Conservation (phyloP, 2,113 vertebrate species). For the Anser brachyrhynchus region DNA sequence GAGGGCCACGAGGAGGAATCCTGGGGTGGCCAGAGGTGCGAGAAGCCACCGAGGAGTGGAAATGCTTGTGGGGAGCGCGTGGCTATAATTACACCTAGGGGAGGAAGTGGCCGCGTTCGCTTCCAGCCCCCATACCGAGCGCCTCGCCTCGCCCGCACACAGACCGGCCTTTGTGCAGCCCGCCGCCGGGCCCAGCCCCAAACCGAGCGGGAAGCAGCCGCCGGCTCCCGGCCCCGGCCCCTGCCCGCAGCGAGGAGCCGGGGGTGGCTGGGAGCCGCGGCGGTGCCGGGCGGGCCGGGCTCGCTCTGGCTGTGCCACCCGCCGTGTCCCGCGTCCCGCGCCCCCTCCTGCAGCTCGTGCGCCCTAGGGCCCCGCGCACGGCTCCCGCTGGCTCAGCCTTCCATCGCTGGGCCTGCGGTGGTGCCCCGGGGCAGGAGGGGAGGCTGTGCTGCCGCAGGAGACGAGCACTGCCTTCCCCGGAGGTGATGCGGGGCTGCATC, state of each 20-base stretch:
- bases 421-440: background rate
- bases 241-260: background rate
- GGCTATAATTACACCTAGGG: background rate
- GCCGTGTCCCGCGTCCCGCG: accelerated
- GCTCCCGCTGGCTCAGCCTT: accelerated
- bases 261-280: background rate
- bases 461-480: background rate
- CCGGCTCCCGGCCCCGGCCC: background rate
- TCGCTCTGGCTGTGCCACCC: background rate
- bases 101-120: background rate
- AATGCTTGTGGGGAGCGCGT: background rate
- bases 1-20: background rate
- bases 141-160: background rate
- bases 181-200: accelerated
- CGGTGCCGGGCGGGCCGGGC: accelerated
- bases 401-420: background rate
- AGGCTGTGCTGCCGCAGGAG: background rate
- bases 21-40: background rate
- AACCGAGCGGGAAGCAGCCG: too few species aligned
- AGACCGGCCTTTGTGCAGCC: background rate
- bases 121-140: accelerated
- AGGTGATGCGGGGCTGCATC: background rate
- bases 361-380: background rate
- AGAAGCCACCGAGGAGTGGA: accelerated
- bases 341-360: background rate